Base-by-base conservation (phyloP, 2,797 vertebrate genomes). In the Lerista edwardsae region DNA sequence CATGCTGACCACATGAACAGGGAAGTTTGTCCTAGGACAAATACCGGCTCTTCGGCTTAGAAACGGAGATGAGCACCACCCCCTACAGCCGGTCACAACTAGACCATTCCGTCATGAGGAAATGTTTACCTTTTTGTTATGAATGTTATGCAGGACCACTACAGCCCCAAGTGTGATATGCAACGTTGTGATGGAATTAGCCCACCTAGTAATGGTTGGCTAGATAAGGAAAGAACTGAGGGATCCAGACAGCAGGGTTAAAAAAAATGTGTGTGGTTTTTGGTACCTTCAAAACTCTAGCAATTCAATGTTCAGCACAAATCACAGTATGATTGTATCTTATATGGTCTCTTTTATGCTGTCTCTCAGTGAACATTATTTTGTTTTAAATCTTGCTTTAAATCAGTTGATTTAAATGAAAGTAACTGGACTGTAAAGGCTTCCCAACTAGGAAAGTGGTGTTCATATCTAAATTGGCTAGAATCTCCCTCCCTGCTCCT, bases 301-400 rank as follows among this genome's bases (percentile, higher is more conserved):
- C 47, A 47, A 74, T 47, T n/a, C 3, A 83, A 82, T 71, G 9
- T 31, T 6, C 6, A 29, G 36, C 1, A 10, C 71, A 79, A 77
- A 87, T 71, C 0, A 2, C 41, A 84, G 27, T 44, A 17, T 39
- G 2, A 80, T 91, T 64, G 11, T 67, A 68, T 67, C 36, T 83
- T 65, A 80, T 84, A 1, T 82, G 36, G n/a, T 57, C 80, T 78
- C 47, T 57, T 80, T 89, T 55, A 80, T 75, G 69, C 61, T 64
- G 34, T 86, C 82, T 61, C 59, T 59, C 29, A 55, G 80, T 85
- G 68, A 89, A 68, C 5, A 76, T 65, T 90, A 87, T 84, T 89
- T 57, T 39, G 23, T 17, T 51, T 55, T 55, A 74, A 74, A 82
- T 64, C 36, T 55, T 55, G 15, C 51, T 55, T 55, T 55, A 41